Percentiles rank a stretch among this genome's conserved stretches.
Evolutionary conservation across 30 jellyfish, hydroid and myxozoan genomes (phyloP).

Genomic region (Haliclystus octoradiatus): DNA sequence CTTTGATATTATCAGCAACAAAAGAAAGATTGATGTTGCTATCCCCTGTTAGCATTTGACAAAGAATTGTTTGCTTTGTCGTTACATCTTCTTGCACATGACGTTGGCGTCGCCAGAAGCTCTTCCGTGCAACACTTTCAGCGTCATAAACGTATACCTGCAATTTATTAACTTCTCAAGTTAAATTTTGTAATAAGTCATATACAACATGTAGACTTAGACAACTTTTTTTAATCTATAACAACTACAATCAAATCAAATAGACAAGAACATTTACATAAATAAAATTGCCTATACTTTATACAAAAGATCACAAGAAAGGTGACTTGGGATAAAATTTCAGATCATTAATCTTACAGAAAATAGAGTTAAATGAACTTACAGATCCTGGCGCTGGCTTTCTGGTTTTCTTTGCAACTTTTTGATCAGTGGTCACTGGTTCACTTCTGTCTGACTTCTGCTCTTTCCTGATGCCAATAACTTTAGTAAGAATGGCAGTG

Average conservation of each 20-base stretch:
- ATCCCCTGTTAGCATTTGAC: neutral
- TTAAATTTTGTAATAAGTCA: too few relatives aligned
- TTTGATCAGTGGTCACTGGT: constrained; percentile 63
- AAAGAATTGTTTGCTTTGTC: constrained; percentile 28
- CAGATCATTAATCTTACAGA: too few relatives aligned
- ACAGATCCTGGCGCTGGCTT: constrained; percentile 84
- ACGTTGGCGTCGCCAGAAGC: constrained; percentile 94
- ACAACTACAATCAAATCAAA: too few relatives aligned
- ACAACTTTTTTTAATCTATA: too few relatives aligned
- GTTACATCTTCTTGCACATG: constrained; percentile 70
- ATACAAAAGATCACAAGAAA: too few relatives aligned
- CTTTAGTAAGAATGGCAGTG: constrained; percentile 44
- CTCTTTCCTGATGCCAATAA: constrained; percentile 71
- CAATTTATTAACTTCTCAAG: too few relatives aligned
- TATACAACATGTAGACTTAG: too few relatives aligned
- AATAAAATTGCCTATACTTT: too few relatives aligned
- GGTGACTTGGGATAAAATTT: too few relatives aligned
- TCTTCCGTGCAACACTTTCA: constrained; percentile 77
- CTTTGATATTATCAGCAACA: neutral
- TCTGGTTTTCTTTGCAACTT: constrained; percentile 45
- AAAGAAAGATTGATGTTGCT: neutral
- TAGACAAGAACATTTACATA: too few relatives aligned
- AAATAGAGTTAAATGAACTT: constrained; percentile 5
- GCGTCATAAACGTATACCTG: constrained; percentile 84
- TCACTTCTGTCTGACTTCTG: constrained; percentile 72